Percentiles rank a stretch among this genome's conserved stretches.
phyloP scores from a whole-genome alignment of 2,797 vertebrate genomes.

The Micrastur ruficollis region DNA sequence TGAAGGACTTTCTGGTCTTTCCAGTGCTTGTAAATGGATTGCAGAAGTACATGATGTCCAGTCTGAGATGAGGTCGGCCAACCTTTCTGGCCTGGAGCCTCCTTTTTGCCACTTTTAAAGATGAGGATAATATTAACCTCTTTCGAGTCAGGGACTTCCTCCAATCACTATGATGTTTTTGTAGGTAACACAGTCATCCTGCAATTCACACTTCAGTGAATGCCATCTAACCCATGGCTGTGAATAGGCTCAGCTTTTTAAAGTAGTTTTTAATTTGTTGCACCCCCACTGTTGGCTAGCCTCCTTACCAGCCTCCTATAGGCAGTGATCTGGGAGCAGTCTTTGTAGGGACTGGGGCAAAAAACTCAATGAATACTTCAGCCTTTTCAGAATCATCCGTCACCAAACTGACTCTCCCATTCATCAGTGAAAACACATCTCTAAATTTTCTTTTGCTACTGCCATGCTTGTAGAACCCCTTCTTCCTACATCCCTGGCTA shows the following conservation, averaged over 20 bases:
- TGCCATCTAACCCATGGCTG: neutral
- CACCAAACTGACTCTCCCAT: neutral
- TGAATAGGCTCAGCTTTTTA: neutral
- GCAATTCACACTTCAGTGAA: neutral
- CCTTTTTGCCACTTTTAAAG: neutral
- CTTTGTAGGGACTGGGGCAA: neutral
- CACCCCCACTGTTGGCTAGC: neutral
- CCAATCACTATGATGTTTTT: neutral
- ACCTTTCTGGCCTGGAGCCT: neutral
- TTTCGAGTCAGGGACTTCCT: neutral
- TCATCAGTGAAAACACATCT: neutral
- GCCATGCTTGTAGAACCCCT: neutral
- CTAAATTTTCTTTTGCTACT: neutral
- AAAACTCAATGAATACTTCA: neutral
- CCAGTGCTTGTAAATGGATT: neutral
- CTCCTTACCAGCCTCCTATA: neutral
- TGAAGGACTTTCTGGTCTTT: neutral
- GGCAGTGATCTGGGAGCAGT: neutral
- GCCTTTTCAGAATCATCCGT: neutral
- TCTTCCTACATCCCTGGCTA: neutral
- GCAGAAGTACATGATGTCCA: neutral
- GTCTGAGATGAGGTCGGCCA: neutral
- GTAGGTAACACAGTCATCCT: neutral
- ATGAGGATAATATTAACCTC: neutral
- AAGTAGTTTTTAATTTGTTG: neutral